These are phyloP conservation scores for Scatophagus argus DNA, from an alignment of 2,113 vertebrate genomes.

Conservation along the genomic window DNA sequence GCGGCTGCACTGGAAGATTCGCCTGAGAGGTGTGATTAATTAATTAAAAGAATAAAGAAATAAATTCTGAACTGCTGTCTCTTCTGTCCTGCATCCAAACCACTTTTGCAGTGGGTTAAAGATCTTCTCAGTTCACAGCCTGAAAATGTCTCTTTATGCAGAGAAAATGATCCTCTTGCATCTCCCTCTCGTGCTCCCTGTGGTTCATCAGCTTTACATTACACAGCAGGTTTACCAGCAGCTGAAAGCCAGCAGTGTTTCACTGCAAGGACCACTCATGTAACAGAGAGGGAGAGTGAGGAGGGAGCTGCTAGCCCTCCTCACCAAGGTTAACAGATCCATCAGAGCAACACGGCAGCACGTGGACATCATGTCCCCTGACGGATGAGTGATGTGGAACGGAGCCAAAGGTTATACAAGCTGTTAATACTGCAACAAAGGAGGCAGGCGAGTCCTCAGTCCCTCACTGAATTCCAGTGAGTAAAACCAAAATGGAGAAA, in stretches of 20 bases:
- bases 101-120: neutral
- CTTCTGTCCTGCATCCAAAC: neutral
- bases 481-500: too few relatives aligned
- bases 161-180: neutral
- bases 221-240: neutral
- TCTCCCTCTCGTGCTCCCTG: neutral
- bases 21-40: conserved; percentile 9
- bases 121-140: neutral
- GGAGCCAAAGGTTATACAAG: conserved; percentile 39
- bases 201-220: neutral
- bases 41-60: too few relatives aligned
- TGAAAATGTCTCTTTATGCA: neutral
- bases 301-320: neutral
- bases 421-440: conserved; percentile 10
- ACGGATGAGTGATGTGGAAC: conserved; percentile 21
- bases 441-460: too few relatives aligned
- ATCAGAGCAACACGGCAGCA: conserved; percentile 36
- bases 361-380: neutral
- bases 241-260: neutral
- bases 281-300: conserved; percentile 9
- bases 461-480: too few relatives aligned
- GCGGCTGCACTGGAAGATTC: neutral
- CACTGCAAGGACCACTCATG: neutral
- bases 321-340: conserved; percentile 41
- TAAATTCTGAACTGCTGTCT: neutral